phyloP scores from a whole-genome alignment of 2,888 invertebrate species.

The Sinohyriopsis cumingii region DNA sequence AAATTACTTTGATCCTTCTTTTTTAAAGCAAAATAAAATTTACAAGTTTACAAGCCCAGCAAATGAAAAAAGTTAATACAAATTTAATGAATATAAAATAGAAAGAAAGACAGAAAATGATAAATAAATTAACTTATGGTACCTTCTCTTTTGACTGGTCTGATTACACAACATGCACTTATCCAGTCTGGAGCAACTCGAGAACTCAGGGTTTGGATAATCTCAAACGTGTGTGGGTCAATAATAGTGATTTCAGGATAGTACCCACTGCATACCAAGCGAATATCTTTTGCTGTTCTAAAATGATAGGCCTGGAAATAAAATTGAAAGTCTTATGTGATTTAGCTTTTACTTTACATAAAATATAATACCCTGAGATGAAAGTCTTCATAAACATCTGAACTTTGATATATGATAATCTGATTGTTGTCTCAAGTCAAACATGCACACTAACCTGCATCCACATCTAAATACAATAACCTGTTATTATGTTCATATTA shows the following conservation, averaged over 20 bases:
- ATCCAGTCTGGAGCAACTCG: slow-evolving; percentile 99
- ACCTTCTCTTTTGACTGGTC: slow-evolving; percentile 80
- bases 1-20: no score
- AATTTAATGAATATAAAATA: no score
- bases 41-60: no score
- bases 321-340: background rate
- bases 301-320: slow-evolving; percentile 82
- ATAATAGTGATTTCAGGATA: slow-evolving; percentile 97
- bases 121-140: slow-evolving; percentile 4
- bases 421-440: no score
- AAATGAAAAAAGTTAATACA: no score
- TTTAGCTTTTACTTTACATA: background rate
- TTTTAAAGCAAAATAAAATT: no score
- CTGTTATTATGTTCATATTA: no score
- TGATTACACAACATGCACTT: slow-evolving; percentile 90
- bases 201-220: slow-evolving; percentile 91
- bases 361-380: no score
- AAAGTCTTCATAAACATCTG: no score
- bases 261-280: slow-evolving; percentile 96
- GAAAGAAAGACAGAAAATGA: background rate
- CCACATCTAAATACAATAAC: no score
- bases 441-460: no score
- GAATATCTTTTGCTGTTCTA: slow-evolving; percentile 83
- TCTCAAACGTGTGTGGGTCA: slow-evolving; percentile 95
- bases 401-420: no score